Evolutionary conservation across 1,140 invertebrate genomes (phyloP).

Genomic region (Tribolium madens): DNA sequence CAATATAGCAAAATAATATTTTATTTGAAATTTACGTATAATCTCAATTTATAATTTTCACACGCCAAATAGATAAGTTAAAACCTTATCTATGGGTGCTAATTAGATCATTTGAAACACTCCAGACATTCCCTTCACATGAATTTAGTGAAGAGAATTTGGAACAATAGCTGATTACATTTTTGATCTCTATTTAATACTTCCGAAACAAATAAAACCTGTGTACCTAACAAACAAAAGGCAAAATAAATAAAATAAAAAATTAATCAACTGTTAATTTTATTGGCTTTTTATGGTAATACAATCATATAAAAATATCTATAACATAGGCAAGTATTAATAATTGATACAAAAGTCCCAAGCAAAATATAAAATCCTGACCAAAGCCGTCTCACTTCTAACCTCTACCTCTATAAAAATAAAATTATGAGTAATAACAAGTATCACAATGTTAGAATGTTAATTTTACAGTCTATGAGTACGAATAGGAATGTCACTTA

Average conservation of each 20-base stretch:
- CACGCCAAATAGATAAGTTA: conserved; percentile 47
- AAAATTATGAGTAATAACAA: conserved; percentile 46
- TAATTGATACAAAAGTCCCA: conserved; percentile 19
- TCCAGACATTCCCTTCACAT: conserved; percentile 42
- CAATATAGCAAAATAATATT: conserved; percentile 31
- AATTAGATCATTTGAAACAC: conserved; percentile 8
- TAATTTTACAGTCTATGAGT: conserved; percentile 52
- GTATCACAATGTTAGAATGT: conserved; percentile 60
- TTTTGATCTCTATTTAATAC: neutral
- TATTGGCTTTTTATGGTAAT: conserved; percentile 52
- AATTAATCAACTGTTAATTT: conserved; percentile 49
- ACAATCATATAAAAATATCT: conserved; percentile 51
- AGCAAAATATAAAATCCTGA: conserved; percentile 45
- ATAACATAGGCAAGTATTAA: conserved; percentile 38
- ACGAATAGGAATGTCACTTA: neutral
- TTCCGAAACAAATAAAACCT: no score
- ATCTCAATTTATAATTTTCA: conserved; percentile 40
- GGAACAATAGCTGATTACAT: conserved; percentile 8
- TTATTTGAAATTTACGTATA: conserved; percentile 10
- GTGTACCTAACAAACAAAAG: neutral
- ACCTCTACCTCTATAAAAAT: conserved; percentile 43
- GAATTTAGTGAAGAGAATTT: conserved; percentile 27
- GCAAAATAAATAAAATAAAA: conserved; percentile 51
- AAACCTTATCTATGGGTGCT: conserved; percentile 51
- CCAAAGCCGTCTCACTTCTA: conserved; percentile 42